Evolutionary conservation across 2,888 invertebrate species (phyloP), one percentile per base, ranked within the genome.

Genomic region (Nomada goodeniana): DNA sequence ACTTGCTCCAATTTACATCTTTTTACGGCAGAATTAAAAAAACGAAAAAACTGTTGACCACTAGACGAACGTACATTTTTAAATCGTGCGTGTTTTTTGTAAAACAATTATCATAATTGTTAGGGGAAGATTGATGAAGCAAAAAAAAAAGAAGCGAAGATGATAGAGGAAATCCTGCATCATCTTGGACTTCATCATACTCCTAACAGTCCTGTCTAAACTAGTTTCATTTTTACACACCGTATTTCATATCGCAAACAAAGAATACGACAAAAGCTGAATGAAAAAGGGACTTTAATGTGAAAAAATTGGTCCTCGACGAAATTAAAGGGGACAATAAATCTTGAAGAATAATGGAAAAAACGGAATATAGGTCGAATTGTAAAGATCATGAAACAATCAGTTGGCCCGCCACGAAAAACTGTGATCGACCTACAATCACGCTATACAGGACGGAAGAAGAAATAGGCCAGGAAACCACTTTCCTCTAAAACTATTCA

Each of bases 1-100:
- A 42, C 50, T 4, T 26, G 75, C 29, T 63, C 44, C 26, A 29
- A 75, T 78, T 73, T 72, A 47, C 23, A 20, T 47, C 50, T 29
- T 26, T 15, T 13, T 44, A 20, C 64, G 5, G 26, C 26, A 71
- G n/a, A 18, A 44, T 80, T 53, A 26, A 55, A 53, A 53, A 59
- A 52, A 63, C 20, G 9, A 53, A 52, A 2, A 15, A 20, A 23
- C 9, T 20, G 4, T 9, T 23, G 9, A 18, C 13, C 29, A 20
- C 13, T 26, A 0, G 36, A 36, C 11, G 20, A 13, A 61, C 9
- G 18, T 42, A 20, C 20, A 15, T 20, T 69, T 26, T 23, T 20
- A 55, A 11, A 47, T 47, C n/a, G 2, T 18, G 36, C 5, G 11
- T 23, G 20, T 69, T 13, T 0, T 2, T 13, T 36, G 9, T 11